phyloP scores from a whole-genome alignment of 2,888 invertebrate species.

The Pandemis corylana region DNA sequence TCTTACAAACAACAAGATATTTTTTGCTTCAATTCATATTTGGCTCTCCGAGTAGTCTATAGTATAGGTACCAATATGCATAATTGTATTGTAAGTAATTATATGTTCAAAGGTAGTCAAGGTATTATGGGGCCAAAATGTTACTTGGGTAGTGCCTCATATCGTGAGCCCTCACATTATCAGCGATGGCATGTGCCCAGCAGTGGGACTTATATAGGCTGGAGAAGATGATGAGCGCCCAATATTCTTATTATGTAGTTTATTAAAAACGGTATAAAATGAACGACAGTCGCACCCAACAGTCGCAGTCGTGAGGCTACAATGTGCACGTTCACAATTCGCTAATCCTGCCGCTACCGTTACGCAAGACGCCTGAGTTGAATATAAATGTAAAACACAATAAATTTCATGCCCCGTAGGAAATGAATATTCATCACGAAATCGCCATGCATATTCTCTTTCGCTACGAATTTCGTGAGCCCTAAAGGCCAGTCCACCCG shows the following conservation, averaged over 20 bases:
- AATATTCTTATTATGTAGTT: not conserved
- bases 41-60: too few relatives aligned
- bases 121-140: too few relatives aligned
- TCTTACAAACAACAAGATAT: too few relatives aligned
- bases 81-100: too few relatives aligned
- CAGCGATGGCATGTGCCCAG: too few relatives aligned
- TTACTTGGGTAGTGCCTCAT: too few relatives aligned
- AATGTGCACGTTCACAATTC: constrained; percentile 82
- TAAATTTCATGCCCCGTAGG: constrained; percentile 86
- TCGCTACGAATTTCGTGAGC: constrained; percentile 77
- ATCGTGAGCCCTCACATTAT: too few relatives aligned
- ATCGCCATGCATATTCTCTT: constrained; percentile 85
- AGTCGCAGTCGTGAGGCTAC: constrained; percentile 66
- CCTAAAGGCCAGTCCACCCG: constrained; percentile 57
- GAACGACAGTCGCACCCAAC: constrained; percentile 68
- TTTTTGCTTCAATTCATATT: too few relatives aligned
- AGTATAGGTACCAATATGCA: too few relatives aligned
- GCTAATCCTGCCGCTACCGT: constrained; percentile 84
- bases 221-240: too few relatives aligned
- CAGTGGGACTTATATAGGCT: too few relatives aligned
- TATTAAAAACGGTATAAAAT: constrained; percentile 73
- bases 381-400: constrained; percentile 86
- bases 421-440: constrained; percentile 86
- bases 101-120: too few relatives aligned
- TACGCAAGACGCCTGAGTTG: constrained; percentile 84